Evolutionary conservation across 2,113 vertebrate species (phyloP).

Genomic region (Microcebus murinus): DNA sequence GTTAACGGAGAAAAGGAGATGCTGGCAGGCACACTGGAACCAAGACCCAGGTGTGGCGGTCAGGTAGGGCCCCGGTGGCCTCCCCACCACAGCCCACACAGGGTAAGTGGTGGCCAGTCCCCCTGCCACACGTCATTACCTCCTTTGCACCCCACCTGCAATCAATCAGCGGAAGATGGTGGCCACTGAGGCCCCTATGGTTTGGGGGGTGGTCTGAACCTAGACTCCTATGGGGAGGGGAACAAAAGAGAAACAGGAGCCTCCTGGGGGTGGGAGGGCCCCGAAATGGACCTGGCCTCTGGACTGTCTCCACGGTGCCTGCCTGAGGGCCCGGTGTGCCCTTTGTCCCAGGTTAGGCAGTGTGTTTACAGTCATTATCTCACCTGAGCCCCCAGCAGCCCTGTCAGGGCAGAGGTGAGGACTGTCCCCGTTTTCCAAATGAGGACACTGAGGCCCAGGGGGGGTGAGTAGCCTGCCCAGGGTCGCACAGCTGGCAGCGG

Average conservation of each 20-base stretch:
- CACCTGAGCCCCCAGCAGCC: neutral
- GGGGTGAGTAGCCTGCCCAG: neutral
- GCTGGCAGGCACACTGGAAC: neutral
- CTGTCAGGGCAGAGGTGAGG: neutral
- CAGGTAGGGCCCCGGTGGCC: neutral
- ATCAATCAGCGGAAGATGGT: too few relatives aligned
- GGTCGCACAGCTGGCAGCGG: neutral
- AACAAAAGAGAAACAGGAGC: neutral
- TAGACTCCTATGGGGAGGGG: neutral
- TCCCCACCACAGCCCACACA: neutral
- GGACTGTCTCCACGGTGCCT: neutral
- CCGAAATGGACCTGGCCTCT: neutral
- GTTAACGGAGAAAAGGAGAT: neutral
- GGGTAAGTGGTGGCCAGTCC: neutral
- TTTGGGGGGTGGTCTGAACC: neutral
- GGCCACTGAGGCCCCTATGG: neutral
- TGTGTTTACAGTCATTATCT: neutral
- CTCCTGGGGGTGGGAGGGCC: neutral
- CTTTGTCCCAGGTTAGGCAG: neutral
- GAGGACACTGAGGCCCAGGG: neutral
- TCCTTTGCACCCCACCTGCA: neutral
- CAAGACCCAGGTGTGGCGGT: neutral
- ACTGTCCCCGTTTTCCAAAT: neutral
- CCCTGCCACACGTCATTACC: neutral
- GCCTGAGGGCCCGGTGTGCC: fast-evolving